A percentile compares a stretch with the other conserved stretches of the same genome.
phyloP scores from a whole-genome alignment of 1,140 invertebrate species.

The Philotrypesis tridentata region DNA sequence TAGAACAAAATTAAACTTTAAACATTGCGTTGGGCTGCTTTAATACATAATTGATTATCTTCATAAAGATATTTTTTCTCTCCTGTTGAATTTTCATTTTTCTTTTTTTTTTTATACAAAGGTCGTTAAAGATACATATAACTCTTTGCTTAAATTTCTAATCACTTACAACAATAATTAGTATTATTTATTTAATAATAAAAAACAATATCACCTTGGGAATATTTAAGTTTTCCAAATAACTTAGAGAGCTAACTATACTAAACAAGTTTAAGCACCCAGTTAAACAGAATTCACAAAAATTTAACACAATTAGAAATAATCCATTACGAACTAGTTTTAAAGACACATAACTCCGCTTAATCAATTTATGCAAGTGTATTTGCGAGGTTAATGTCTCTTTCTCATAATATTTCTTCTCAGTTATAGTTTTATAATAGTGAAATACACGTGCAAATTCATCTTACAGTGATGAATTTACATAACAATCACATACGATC shows the following conservation, averaged over 20 bases:
- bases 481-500: slow-evolving; percentile 34
- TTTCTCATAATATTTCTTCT: slow-evolving; percentile 16
- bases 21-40: neutral
- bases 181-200: neutral
- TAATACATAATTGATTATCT: neutral
- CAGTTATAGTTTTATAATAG: slow-evolving; percentile 20
- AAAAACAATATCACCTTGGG: neutral
- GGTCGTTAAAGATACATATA: neutral
- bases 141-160: neutral
- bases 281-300: slow-evolving; percentile 2
- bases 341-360: slow-evolving; percentile 27
- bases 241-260: neutral
- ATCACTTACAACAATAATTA: neutral
- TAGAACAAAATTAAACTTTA: neutral
- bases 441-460: slow-evolving; percentile 19
- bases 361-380: slow-evolving; percentile 34
- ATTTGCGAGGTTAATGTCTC: slow-evolving; percentile 23
- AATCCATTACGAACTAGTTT: slow-evolving; percentile 12
- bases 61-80: neutral
- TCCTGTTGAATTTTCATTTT: neutral
- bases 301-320: slow-evolving; percentile 17
- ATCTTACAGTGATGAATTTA: neutral
- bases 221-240: neutral
- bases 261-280: neutral
- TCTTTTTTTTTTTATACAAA: neutral